Percentiles rank a stretch among this genome's conserved stretches.
Conservation (phyloP, 2,888 invertebrate species). For the Choristoneura rosaceana region DNA sequence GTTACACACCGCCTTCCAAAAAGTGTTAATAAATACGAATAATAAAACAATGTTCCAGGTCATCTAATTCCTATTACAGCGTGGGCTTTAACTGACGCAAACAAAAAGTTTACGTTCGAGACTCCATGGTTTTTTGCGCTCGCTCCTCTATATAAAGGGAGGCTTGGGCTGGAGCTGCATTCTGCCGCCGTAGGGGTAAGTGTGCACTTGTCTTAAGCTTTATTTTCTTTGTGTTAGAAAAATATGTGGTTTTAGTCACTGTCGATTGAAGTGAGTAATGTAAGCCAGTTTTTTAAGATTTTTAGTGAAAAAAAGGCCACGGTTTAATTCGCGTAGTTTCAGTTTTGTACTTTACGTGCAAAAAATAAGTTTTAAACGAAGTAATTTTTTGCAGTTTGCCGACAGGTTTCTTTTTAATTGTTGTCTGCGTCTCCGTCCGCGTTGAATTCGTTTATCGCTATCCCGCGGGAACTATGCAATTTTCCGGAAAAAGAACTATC, state of each 20-base stretch:
- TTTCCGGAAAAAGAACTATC: no score
- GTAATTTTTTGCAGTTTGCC: no score
- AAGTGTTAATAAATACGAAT: background rate
- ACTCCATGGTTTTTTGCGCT: conserved; percentile 18
- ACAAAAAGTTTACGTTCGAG: background rate
- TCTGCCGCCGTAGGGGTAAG: conserved; percentile 31
- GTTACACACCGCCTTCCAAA: background rate
- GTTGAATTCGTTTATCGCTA: no score
- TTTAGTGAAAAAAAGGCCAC: no score
- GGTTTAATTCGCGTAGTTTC: no score
- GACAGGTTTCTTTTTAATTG: no score
- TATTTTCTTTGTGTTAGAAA: background rate
- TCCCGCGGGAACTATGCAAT: no score
- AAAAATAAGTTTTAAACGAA: no score
- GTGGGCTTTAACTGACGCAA: conserved; percentile 2
- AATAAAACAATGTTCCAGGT: background rate
- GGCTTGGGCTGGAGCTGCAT: conserved; percentile 21
- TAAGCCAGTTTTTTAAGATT: no score
- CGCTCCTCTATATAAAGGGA: conserved; percentile 18
- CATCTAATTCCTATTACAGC: background rate
- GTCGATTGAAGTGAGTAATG: background rate
- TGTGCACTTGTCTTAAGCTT: conserved; percentile 22
- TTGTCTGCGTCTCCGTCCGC: no score
- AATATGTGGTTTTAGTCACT: background rate
- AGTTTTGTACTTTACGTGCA: no score